Evolutionary conservation across 2,888 invertebrate genomes (phyloP), one percentile per base, ranked within the genome.

Genomic region (Sminthurinus aureus): DNA sequence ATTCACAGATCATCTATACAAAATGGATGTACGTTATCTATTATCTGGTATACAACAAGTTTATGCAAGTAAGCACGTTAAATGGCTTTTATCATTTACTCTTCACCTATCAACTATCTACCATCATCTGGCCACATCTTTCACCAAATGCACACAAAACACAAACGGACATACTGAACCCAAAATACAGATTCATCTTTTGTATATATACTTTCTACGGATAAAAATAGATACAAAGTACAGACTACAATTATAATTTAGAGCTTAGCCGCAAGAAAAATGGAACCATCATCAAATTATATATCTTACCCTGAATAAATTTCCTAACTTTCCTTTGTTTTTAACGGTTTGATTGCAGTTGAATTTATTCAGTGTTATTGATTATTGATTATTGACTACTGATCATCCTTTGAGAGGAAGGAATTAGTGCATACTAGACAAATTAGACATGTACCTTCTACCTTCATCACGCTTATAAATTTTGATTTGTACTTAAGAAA

Each of bases 1-100:
- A 38, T 38, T 38, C 38, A 4, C 38, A 38, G 1, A 38, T 1
- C 38, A n/a, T n/a, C n/a, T n/a, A n/a, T n/a, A 4, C 38, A 38
- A 38, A 38, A 38, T 38, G 1, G 6, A 38, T 38, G 38, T 38
- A 58, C 2, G 9, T 13, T 58, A 58, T 58, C n/a, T n/a, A n/a
- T n/a, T n/a, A n/a, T n/a, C n/a, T n/a, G n/a, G n/a, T n/a, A n/a
- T n/a, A n/a, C n/a, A n/a, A 71, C 13, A 71, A 24, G 12, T 24
- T 71, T 71, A 24, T 71, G 26, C 71, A 71, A 71, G 22, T 24
- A 71, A 71, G 22, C 26, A 71, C 22, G 26, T 71, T 71, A 71
- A 71, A 71, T 71, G 24, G 13, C 71, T 26, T 71, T 26, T 26
- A 71, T 24, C 71, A 15, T 71, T 26, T 26, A 71, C 24, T 71